Conservation (phyloP, 2,113 vertebrate species). For the Charina bottae region DNA sequence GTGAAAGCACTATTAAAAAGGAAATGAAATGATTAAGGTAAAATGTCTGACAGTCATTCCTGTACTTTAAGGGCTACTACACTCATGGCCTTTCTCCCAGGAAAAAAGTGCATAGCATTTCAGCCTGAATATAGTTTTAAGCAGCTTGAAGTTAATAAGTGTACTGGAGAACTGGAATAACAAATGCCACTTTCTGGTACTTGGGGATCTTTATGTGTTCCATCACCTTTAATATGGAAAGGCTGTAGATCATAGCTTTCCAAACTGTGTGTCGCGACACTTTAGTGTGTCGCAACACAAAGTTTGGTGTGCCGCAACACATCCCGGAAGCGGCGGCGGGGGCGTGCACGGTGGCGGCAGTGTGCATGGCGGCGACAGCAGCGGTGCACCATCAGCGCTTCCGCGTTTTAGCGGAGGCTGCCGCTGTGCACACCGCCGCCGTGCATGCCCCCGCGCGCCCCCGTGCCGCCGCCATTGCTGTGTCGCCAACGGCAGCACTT, state of each 20-base stretch:
- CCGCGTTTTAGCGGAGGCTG: no score
- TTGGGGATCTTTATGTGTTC: not conserved
- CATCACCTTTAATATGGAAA: not conserved
- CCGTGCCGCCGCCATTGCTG: no score
- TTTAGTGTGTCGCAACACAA: no score
- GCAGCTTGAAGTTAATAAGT: not conserved
- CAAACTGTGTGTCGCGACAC: no score
- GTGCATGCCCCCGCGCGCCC: no score
- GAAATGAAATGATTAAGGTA: not conserved
- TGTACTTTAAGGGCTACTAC: not conserved
- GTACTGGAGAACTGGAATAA: not conserved
- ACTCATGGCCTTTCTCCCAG: not conserved
- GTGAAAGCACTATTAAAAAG: not conserved
- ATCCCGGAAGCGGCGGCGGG: no score
- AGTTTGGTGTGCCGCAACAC: no score
- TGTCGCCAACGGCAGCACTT: no score
- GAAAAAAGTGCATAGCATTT: not conserved
- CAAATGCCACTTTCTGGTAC: not conserved
- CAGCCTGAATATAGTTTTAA: not conserved
- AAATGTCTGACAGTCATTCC: not conserved
- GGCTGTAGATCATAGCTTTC: not conserved
- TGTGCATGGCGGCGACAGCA: no score
- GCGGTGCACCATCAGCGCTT: no score
- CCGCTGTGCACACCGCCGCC: no score
- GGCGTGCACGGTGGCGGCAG: no score